A percentile compares a stretch with the other conserved stretches of the same genome.
These are phyloP conservation scores for Montipora efflorescens DNA, from an alignment of 64 coral and sea anemone genomes.

Conservation along the genomic window DNA sequence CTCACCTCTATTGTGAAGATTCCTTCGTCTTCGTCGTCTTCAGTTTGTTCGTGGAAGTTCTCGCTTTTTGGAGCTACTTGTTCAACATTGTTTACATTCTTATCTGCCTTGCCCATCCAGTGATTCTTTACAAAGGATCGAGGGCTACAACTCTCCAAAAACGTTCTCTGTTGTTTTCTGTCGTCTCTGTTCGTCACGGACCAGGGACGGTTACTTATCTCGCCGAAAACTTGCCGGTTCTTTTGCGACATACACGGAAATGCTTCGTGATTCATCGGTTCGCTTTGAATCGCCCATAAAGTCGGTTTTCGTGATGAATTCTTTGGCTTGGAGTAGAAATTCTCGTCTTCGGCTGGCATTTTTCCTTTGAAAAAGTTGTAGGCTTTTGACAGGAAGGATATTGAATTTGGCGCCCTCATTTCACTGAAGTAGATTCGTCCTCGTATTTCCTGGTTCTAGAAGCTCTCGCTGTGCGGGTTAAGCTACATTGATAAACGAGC, in stretches of 20 bases:
- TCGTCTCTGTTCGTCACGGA: not conserved
- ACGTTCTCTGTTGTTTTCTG: not conserved
- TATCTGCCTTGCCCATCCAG: not conserved
- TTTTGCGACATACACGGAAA: not conserved
- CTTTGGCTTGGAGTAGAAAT: constrained; percentile 16
- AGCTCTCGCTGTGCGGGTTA: not conserved
- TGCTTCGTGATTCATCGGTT: constrained; percentile 14
- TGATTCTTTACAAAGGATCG: not conserved
- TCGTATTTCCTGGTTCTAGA: not conserved
- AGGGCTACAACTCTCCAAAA: not conserved
- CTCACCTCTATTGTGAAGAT: constrained; percentile 31
- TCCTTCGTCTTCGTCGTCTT: constrained; percentile 41
- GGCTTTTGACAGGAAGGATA: constrained; percentile 38
- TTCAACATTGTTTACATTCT: constrained; percentile 8
- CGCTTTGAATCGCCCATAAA: not conserved
- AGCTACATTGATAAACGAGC: not conserved
- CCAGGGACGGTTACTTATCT: not conserved
- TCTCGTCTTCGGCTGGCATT: constrained; percentile 21
- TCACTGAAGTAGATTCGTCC: not conserved
- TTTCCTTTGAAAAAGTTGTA: constrained; percentile 44
- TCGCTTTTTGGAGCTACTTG: not conserved
- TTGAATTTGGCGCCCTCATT: constrained; percentile 46
- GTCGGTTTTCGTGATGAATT: not conserved
- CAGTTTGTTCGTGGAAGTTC: not conserved
- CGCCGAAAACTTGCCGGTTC: constrained; percentile 11